Evolutionary conservation across 1,140 invertebrate genomes (phyloP).

Genomic region (Antheraea mylitta): DNA sequence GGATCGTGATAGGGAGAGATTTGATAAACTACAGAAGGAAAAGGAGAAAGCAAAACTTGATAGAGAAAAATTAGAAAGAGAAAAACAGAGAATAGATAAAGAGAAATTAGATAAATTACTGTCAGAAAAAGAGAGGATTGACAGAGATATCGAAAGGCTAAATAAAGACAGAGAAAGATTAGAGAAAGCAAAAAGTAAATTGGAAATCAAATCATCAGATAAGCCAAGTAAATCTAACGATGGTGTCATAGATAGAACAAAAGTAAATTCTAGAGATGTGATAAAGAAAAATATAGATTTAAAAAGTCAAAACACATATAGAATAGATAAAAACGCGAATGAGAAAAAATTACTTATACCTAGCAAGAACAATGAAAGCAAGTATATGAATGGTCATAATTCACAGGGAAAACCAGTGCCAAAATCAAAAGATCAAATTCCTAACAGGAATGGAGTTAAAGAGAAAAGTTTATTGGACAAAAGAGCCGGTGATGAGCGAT

Average conservation of each 20-base stretch:
- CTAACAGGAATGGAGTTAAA: conserved; percentile 35
- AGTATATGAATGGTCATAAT: conserved; percentile 51
- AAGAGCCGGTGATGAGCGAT: conserved; percentile 22
- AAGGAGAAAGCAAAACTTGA: conserved; percentile 45
- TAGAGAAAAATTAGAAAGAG: conserved; percentile 42
- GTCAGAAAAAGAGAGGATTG: conserved; percentile 64
- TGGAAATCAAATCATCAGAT: conserved; percentile 48
- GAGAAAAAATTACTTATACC: conserved; percentile 43
- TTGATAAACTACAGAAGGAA: conserved; percentile 42
- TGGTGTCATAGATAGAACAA: conserved; percentile 48
- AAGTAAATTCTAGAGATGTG: conserved; percentile 40
- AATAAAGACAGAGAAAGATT: conserved; percentile 60
- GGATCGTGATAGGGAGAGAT: conserved; percentile 44
- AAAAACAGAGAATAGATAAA: conserved; percentile 44
- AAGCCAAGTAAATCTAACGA: conserved; percentile 41
- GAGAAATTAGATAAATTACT: conserved; percentile 61
- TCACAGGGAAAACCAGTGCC: conserved; percentile 54
- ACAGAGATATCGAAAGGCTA: conserved; percentile 59
- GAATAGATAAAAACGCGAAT: conserved; percentile 69
- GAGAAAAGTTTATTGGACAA: conserved; percentile 42
- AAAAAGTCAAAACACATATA: conserved; percentile 69
- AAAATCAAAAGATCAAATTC: conserved; percentile 48
- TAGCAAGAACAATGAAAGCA: conserved; percentile 36
- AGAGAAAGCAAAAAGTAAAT: conserved; percentile 60
- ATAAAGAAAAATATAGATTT: conserved; percentile 66